A percentile compares a stretch with the other conserved stretches of the same genome.
These are phyloP conservation scores for Paradoxurus hermaphroditus DNA, from an alignment of 2,113 vertebrate species.

Conservation along the genomic window DNA sequence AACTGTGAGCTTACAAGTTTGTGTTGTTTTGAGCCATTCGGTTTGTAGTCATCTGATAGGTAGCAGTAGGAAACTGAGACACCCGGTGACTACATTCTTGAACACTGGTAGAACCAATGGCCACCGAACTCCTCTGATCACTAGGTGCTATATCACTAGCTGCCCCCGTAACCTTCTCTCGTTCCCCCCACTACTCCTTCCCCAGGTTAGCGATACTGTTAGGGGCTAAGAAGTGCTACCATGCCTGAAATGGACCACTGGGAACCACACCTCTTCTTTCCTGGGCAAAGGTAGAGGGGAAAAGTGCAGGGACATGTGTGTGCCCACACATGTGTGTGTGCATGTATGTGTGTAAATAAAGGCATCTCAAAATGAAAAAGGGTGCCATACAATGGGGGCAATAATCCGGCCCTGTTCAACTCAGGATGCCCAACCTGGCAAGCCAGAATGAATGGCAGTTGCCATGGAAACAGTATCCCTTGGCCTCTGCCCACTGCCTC, in stretches of 20 bases:
- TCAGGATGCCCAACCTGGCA: neutral
- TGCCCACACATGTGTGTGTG: neutral
- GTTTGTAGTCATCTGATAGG: neutral
- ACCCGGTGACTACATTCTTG: neutral
- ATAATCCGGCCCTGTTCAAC: neutral
- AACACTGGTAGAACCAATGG: neutral
- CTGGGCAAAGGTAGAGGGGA: neutral
- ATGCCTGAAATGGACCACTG: neutral
- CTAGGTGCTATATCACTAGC: neutral
- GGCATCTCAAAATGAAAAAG: neutral
- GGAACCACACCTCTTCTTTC: neutral
- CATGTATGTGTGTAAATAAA: neutral
- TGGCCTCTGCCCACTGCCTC: neutral
- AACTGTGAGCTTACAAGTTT: neutral
- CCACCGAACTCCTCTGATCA: neutral
- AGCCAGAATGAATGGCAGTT: constrained; percentile 24
- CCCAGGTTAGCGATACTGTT: neutral
- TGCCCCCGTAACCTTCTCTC: neutral
- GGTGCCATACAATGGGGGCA: neutral
- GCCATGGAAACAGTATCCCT: constrained; percentile 44
- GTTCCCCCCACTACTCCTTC: accelerated
- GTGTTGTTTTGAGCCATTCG: neutral
- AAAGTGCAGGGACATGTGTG: neutral
- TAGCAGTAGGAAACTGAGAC: neutral
- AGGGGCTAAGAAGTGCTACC: neutral